These are phyloP conservation scores for Desoria tigrina DNA, from an alignment of 2,888 invertebrate species.

Conservation along the genomic window DNA sequence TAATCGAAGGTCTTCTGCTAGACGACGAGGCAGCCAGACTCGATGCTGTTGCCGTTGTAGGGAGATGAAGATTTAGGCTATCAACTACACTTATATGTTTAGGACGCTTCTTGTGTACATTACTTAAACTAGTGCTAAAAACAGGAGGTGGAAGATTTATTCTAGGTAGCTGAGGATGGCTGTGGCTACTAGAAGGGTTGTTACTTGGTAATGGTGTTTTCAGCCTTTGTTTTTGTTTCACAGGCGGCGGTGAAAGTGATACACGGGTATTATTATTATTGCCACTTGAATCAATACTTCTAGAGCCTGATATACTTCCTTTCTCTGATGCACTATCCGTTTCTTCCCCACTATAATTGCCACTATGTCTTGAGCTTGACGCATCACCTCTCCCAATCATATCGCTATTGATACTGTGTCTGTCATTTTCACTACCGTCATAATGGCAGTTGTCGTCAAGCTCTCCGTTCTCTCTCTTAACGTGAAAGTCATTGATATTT, in stretches of 20 bases:
- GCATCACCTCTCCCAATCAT: neutral
- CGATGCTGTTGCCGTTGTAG: constrained; percentile 41
- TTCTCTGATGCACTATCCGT: constrained; percentile 17
- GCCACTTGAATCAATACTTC: neutral
- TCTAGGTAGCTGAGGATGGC: constrained; percentile 26
- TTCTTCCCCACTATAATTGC: constrained; percentile 6
- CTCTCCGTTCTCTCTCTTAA: constrained; percentile 4
- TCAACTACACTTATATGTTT: constrained; percentile 42
- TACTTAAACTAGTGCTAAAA: constrained; percentile 48
- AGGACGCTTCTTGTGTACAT: constrained; percentile 40
- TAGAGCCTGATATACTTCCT: constrained; percentile 8
- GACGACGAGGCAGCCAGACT: constrained; percentile 43
- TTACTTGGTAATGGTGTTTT: constrained; percentile 26
- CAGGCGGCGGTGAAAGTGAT: constrained; percentile 18
- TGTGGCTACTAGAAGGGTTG: neutral
- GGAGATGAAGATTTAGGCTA: constrained; percentile 43
- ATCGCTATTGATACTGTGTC: neutral
- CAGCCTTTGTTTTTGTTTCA: constrained; percentile 32
- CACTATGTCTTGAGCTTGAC: neutral
- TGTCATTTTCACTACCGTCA: neutral
- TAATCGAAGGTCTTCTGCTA: constrained; percentile 35
- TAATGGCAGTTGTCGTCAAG: neutral
- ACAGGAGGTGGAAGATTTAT: constrained; percentile 42
- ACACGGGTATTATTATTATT: neutral
- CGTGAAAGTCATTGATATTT: neutral